Conservation (phyloP, 2,888 invertebrate genomes). For the Dendrolimus pini region DNA sequence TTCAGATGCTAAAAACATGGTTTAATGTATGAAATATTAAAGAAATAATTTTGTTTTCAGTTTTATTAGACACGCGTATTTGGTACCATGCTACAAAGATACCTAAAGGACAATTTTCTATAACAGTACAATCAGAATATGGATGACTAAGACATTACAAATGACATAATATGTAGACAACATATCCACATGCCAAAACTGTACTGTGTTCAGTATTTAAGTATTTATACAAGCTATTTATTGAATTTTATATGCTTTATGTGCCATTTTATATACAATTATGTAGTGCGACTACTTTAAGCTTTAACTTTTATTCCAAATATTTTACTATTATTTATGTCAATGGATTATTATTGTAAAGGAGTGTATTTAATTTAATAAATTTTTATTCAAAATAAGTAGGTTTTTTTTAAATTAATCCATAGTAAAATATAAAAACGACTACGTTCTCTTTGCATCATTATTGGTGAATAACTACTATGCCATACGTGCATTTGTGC, state of each 20-base stretch:
- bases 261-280: constrained; percentile 49
- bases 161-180: constrained; percentile 27
- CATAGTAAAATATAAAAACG: too few species aligned
- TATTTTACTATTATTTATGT: constrained; percentile 35
- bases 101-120: constrained; percentile 86
- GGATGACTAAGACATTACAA: constrained; percentile 70
- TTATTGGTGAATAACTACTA: too few species aligned
- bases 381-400: not conserved
- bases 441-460: too few species aligned
- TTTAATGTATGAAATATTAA: too few species aligned
- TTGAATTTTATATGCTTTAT: constrained; percentile 33
- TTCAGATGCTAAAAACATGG: too few species aligned
- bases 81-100: constrained; percentile 95
- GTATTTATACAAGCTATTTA: constrained; percentile 33
- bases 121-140: constrained; percentile 95
- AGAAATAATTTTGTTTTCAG: constrained; percentile 55
- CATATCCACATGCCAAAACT: constrained; percentile 69
- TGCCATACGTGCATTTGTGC: too few species aligned
- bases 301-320: constrained; percentile 33
- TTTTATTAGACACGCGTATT: constrained; percentile 90
- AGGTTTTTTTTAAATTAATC: too few species aligned
- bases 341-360: constrained; percentile 20
- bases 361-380: constrained; percentile 1
- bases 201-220: constrained; percentile 17
- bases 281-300: constrained; percentile 51